These are phyloP conservation scores for Lerema accius DNA, from an alignment of 1,140 invertebrate species.

Conservation along the genomic window DNA sequence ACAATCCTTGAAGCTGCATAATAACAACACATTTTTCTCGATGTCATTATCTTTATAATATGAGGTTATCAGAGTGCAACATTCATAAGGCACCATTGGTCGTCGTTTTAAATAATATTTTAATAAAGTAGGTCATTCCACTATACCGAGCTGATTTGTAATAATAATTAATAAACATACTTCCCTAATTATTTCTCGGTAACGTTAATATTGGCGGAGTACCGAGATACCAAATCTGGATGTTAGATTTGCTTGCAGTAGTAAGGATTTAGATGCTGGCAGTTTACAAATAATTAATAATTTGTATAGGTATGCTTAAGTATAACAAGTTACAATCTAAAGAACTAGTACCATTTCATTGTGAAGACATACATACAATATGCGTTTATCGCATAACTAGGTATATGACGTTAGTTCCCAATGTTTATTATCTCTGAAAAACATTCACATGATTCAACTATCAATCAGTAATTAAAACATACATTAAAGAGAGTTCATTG, in stretches of 20 bases:
- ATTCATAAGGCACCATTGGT: conserved; percentile 41
- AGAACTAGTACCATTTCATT: no score
- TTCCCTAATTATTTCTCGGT: no score
- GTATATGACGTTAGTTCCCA: conserved; percentile 23
- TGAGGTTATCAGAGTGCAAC: conserved; percentile 55
- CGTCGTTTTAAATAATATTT: conserved; percentile 27
- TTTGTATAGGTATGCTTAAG: no score
- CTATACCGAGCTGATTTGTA: not conserved
- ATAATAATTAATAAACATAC: no score
- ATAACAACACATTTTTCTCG: conserved; percentile 40
- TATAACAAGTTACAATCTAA: no score
- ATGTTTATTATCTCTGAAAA: conserved; percentile 43
- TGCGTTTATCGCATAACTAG: conserved; percentile 3
- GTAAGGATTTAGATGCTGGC: no score
- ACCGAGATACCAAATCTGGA: no score
- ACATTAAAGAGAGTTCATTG: conserved; percentile 47
- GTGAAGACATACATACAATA: no score
- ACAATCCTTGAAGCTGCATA: conserved; percentile 14
- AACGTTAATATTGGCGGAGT: no score
- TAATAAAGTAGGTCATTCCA: conserved; percentile 18
- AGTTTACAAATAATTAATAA: no score
- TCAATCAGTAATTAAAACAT: conserved; percentile 40
- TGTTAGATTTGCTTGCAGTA: no score
- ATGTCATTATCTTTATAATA: conserved; percentile 39
- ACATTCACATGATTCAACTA: conserved; percentile 38